Percentiles rank a stretch among this genome's conserved stretches.
Conservation (phyloP, 2,797 vertebrate species). For the Orestias chungarensis region DNA sequence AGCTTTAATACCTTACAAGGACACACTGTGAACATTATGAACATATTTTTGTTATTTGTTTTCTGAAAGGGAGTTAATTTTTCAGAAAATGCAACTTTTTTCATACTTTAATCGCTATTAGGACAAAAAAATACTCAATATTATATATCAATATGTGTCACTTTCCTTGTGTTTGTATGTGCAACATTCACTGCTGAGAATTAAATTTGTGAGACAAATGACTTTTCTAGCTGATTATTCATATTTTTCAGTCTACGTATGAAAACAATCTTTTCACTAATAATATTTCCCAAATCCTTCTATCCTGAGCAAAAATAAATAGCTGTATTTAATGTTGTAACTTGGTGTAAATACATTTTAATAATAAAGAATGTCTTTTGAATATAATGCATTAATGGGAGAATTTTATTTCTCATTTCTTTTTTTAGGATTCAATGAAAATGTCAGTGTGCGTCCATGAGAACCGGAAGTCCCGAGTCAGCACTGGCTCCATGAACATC, state of each 20-base stretch:
- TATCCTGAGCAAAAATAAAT: background rate
- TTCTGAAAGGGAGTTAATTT: slow-evolving; percentile 19
- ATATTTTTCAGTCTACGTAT: slow-evolving; percentile 17
- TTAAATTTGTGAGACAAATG: slow-evolving; percentile 15
- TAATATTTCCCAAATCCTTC: background rate
- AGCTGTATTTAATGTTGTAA: background rate
- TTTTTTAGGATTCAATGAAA: slow-evolving; percentile 92
- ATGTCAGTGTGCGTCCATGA: slow-evolving; percentile 99
- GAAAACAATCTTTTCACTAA: slow-evolving; percentile 1
- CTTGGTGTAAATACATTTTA: background rate
- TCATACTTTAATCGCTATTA: slow-evolving; percentile 14
- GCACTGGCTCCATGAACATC: slow-evolving; percentile 97
- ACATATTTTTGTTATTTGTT: slow-evolving; percentile 26
- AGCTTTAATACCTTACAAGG: slow-evolving; percentile 32
- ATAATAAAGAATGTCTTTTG: background rate
- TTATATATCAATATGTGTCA: too few relatives aligned
- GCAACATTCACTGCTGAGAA: background rate
- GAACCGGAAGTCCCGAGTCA: slow-evolving; percentile 96
- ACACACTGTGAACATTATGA: background rate
- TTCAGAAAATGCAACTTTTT: slow-evolving; percentile 6
- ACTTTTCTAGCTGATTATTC: slow-evolving; percentile 4
- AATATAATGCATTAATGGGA: slow-evolving; percentile 13
- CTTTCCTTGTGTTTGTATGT: slow-evolving; percentile 1
- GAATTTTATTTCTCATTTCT: slow-evolving; percentile 43
- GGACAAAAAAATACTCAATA: background rate